Evolutionary conservation across 2,888 invertebrate species (phyloP), one percentile per base, ranked within the genome.

Genomic region (Lasioglossum calceatum): DNA sequence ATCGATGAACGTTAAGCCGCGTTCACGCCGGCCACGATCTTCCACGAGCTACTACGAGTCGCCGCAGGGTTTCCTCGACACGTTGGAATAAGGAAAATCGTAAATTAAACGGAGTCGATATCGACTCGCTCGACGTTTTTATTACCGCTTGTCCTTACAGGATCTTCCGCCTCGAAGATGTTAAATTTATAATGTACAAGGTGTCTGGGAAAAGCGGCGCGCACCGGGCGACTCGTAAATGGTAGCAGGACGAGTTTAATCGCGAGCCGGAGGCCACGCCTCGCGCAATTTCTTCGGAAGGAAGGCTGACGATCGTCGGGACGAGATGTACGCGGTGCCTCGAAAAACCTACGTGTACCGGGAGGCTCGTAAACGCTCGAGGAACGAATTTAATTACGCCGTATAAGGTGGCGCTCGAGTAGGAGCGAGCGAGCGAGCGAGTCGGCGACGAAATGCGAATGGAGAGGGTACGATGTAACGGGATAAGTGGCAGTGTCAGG

Each of bases 401-500:
- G 81, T 79, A 87, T 79, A 87, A 79, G 87, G 87, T 87, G 83
- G 81, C 84, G 77, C 74, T 79, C 70, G 32, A 74, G 80, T 61
- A 71, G 39, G 47, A 67, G 75, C 64, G 73, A 79, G 80, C 32
- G 76, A 61, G 80, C 32, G 76, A 61, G 50, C 47, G 64, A 47
- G 44, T 36, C 64, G 32, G 47, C 72, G 78, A 77, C 71, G 82
- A 87, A 87, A 84, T 67, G 84, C 77, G 83, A 87, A 85, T 82
- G 80, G 80, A 85, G 81, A 84, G 74, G 64, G 58, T 84, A 77
- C 83, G 72, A 77, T 86, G 87, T 85, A 90, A 87, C 84, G 84
- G 82, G 79, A 84, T 81, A 88, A 88, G 82, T 81, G 81, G 67
- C 79, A 87, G 85, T 88, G 88, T 88, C 88, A 81, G 85, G 27